phyloP scores from a whole-genome alignment of 2,113 vertebrate genomes.

The Scolopax mira region DNA sequence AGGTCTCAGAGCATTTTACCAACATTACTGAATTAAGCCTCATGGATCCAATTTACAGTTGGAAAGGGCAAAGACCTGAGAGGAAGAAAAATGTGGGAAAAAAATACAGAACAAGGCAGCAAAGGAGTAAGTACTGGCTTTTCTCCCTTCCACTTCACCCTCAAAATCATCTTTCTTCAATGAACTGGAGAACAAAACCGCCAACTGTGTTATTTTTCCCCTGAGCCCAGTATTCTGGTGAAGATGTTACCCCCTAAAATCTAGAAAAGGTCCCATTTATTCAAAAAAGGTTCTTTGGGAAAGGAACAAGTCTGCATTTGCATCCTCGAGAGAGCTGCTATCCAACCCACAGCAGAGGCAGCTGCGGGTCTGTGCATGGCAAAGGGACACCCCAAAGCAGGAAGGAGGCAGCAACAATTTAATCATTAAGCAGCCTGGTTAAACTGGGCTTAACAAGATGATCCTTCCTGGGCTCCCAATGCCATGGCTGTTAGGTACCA shows the following conservation, averaged over 20 bases:
- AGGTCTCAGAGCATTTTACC: slow-evolving; percentile 8
- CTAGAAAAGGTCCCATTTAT: not conserved
- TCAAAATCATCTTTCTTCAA: not conserved
- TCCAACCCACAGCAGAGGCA: not conserved
- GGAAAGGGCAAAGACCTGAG: not conserved
- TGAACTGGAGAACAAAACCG: not conserved
- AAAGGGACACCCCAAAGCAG: not conserved
- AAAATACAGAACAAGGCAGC: not conserved
- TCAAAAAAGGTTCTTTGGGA: not conserved
- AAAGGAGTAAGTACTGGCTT: not conserved
- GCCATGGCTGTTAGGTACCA: not conserved
- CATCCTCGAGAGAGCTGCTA: not conserved
- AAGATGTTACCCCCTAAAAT: not conserved
- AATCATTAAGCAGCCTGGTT: not conserved
- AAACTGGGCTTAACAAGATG: not conserved
- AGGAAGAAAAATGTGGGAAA: not conserved
- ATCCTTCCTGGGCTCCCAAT: not conserved
- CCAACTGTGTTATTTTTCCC: fast-evolving
- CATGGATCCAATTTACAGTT: not conserved
- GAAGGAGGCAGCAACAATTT: not conserved
- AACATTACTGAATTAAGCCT: not conserved
- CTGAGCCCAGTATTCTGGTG: not conserved
- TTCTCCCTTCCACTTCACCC: not conserved
- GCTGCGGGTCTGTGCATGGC: not conserved
- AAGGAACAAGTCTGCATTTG: not conserved